Percentiles rank a stretch among this genome's conserved stretches.
These are phyloP conservation scores for Papilio elwesi DNA, from an alignment of 2,888 invertebrate genomes.

Conservation along the genomic window DNA sequence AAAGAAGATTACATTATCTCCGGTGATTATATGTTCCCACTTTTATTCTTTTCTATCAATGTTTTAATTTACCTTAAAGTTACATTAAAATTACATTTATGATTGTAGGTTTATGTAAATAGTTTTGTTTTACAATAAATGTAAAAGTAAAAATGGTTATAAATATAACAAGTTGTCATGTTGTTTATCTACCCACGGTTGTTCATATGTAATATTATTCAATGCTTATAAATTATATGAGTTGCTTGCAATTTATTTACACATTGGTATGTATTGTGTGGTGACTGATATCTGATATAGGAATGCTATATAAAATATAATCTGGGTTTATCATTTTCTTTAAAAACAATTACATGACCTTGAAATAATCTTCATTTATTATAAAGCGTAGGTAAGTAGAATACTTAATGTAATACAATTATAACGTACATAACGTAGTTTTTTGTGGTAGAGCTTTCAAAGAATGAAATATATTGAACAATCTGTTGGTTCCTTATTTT, in stretches of 20 bases:
- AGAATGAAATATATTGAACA: too few species aligned
- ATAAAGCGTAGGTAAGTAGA: too few species aligned
- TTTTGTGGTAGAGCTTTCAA: too few species aligned
- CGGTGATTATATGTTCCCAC: constrained; percentile 57
- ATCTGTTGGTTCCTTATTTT: too few species aligned
- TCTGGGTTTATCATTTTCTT: constrained; percentile 28
- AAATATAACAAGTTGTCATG: constrained; percentile 49
- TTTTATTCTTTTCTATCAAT: constrained; percentile 56
- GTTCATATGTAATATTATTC: constrained; percentile 34
- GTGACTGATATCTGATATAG: constrained; percentile 38
- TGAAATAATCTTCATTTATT: neutral
- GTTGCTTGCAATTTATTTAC: constrained; percentile 38
- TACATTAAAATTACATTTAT: constrained; percentile 64
- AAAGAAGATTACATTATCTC: constrained; percentile 50
- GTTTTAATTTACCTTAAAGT: constrained; percentile 58
- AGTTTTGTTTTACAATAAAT: constrained; percentile 65
- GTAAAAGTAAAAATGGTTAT: constrained; percentile 56
- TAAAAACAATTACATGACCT: constrained; percentile 10
- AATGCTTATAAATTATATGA: constrained; percentile 40
- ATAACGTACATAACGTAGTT: too few species aligned
- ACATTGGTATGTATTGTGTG: constrained; percentile 31
- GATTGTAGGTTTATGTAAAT: constrained; percentile 75
- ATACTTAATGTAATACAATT: too few species aligned
- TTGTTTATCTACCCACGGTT: constrained; percentile 48
- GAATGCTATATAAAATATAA: constrained; percentile 35